Conservation (phyloP, 2,888 invertebrate species). For the Choristoneura rosaceana region DNA sequence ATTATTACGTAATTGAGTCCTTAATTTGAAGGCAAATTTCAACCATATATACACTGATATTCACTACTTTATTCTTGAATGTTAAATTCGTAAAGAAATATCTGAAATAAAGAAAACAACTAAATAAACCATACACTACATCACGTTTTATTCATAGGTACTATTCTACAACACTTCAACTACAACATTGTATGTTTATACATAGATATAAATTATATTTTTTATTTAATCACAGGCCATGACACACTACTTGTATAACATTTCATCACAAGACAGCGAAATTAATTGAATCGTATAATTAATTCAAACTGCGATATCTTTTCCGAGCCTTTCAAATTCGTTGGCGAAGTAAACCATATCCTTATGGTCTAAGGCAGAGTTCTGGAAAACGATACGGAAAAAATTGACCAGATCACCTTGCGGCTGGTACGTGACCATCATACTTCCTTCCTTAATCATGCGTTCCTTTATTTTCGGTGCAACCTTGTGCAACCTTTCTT, state of each 20-base stretch:
- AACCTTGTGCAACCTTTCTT: constrained; percentile 89
- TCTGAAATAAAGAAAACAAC: not conserved
- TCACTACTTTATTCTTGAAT: too few species aligned
- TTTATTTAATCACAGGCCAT: constrained; percentile 71
- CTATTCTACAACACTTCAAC: constrained; percentile 12
- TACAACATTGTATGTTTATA: constrained; percentile 34
- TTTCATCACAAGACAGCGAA: constrained; percentile 46
- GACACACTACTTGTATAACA: constrained; percentile 58
- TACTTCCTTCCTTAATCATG: constrained; percentile 97
- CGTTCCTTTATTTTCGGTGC: constrained; percentile 97
- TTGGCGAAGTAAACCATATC: constrained; percentile 95
- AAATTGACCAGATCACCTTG: constrained; percentile 95
- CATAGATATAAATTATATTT: constrained; percentile 43
- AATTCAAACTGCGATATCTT: constrained; percentile 80
- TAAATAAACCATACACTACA: constrained; percentile 10
- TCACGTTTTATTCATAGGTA: constrained; percentile 29
- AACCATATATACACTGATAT: too few species aligned
- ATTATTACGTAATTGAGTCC: not conserved
- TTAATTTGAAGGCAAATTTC: too few species aligned
- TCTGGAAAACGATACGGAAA: constrained; percentile 97
- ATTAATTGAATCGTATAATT: constrained; percentile 20
- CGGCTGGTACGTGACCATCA: constrained; percentile 99
- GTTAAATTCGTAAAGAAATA: not conserved
- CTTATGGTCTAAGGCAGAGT: constrained; percentile 91
- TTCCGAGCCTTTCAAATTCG: constrained; percentile 94